Percentiles rank a stretch among this genome's conserved stretches.
These are phyloP conservation scores for Capitella teleta DNA, from an alignment of 1,140 invertebrate species.

Conservation along the genomic window DNA sequence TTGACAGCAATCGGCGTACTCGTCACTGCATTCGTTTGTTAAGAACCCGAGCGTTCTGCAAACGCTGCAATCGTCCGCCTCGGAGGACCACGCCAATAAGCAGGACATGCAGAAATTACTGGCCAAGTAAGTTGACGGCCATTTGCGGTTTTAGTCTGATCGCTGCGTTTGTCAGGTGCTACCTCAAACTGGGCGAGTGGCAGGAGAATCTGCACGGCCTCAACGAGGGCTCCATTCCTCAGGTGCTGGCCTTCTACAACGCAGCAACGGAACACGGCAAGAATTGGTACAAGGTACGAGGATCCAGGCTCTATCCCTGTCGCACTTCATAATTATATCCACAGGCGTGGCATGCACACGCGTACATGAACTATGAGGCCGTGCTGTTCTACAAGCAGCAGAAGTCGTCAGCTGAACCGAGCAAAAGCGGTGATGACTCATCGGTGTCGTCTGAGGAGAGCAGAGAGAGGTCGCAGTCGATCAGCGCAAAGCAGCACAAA, in stretches of 20 bases:
- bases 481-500: constrained; percentile 22
- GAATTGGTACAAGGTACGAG: constrained; percentile 38
- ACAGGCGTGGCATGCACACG: constrained; percentile 96
- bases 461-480: neutral
- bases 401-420: constrained; percentile 8
- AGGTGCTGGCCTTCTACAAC: constrained; percentile 69
- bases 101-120: constrained; percentile 54
- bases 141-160: neutral
- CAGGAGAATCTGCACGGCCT: constrained; percentile 27
- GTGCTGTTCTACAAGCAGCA: constrained; percentile 79
- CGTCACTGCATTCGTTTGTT: neutral
- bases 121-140: constrained; percentile 46
- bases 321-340: neutral
- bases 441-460: neutral
- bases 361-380: constrained; percentile 95
- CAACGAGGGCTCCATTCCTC: constrained; percentile 28
- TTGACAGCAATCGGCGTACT: no score
- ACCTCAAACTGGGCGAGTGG: constrained; percentile 39
- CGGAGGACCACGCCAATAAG: neutral
- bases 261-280: constrained; percentile 79
- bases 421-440: neutral
- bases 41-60: neutral
- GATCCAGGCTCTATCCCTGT: neutral
- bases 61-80: no score
- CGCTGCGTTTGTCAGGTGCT: constrained; percentile 24